Evolutionary conservation across 2,888 invertebrate genomes (phyloP).

Genomic region (Drosophila phalerata): DNA sequence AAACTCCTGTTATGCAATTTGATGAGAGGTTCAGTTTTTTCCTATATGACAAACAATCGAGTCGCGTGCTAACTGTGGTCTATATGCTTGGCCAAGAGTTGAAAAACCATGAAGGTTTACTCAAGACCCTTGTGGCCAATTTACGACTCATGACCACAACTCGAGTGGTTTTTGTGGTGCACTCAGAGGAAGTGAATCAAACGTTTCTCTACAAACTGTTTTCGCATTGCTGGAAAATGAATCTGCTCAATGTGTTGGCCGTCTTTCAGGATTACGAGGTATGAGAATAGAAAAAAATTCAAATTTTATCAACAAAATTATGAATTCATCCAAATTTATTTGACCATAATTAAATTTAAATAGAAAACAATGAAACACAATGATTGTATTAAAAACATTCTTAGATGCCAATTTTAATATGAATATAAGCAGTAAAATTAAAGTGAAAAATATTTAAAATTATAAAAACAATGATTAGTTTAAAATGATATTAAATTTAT

Average conservation of each 20-base stretch:
- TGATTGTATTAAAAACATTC: too few relatives aligned
- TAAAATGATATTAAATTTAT: too few relatives aligned
- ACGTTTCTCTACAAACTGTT: slow-evolving; percentile 60
- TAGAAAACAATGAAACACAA: too few relatives aligned
- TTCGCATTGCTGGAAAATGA: slow-evolving; percentile 64
- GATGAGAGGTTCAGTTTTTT: slow-evolving; percentile 65
- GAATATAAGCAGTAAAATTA: too few relatives aligned
- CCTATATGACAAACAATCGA: slow-evolving; percentile 56
- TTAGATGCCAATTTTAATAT: too few relatives aligned
- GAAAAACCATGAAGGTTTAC: slow-evolving; percentile 48
- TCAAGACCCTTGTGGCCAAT: slow-evolving; percentile 61
- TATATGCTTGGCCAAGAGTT: slow-evolving; percentile 47
- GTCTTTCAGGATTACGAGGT: slow-evolving; percentile 71
- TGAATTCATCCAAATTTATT: too few relatives aligned
- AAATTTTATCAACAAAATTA: too few relatives aligned
- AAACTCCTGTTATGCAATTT: slow-evolving; percentile 67
- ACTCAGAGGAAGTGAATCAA: slow-evolving; percentile 28
- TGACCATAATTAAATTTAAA: too few relatives aligned
- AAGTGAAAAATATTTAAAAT: too few relatives aligned
- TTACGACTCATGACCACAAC: slow-evolving; percentile 71
- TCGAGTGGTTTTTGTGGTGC: slow-evolving; percentile 72
- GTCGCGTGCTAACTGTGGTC: slow-evolving; percentile 63
- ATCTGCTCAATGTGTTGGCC: slow-evolving; percentile 74
- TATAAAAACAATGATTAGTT: too few relatives aligned
- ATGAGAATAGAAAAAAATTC: background rate